Evolutionary conservation across 2,888 invertebrate species (phyloP), one percentile per base, ranked within the genome.

Genomic region (Escarpia spicata): DNA sequence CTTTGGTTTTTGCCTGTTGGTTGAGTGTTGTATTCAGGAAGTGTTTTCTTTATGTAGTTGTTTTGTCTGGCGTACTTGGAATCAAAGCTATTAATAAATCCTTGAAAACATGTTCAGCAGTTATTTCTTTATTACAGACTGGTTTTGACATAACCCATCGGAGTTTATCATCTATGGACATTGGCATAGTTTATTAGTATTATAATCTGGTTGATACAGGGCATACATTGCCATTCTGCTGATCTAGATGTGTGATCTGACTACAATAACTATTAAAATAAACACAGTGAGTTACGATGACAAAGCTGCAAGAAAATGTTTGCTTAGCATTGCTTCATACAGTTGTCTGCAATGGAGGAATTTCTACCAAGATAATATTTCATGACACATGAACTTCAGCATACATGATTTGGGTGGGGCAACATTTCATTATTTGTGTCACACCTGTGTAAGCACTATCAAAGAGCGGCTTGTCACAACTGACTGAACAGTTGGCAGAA

Each of bases 381-480:
- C 75, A 75, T n/a, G 75, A 75, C 75, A 75, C n/a, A n/a, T 19
- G 19, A 26, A 75, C 26, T 75, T 75, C 75, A 75, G 75, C 75
- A 26, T 75, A 75, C n/a, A n/a, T 75, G 75, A 75, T 75, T 75
- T 26, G 75, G 75, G 75, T 26, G 75, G 75, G 75, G 75, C 75
- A 75, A 75, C 75, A 75, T 75, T 75, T 75, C 75, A 75, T 75
- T 75, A 26, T 75, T 75, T 75, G 75, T 26, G 75, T 75, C 75
- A 75, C 75, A 75, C 75, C 75, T 75, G 75, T 75, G 75, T 75
- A 75, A 75, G 75, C 75, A 75, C 75, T 75, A 75, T 75, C 75
- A 75, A 75, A 75, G 75, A 15, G n/a, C 26, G 26, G 75, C 26
- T 26, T 75, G 75, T 75, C 75, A 75, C 75, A 75, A 75, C 75